Base-by-base conservation (phyloP, 2,888 invertebrate species). In the Cheilosia vernalis region DNA sequence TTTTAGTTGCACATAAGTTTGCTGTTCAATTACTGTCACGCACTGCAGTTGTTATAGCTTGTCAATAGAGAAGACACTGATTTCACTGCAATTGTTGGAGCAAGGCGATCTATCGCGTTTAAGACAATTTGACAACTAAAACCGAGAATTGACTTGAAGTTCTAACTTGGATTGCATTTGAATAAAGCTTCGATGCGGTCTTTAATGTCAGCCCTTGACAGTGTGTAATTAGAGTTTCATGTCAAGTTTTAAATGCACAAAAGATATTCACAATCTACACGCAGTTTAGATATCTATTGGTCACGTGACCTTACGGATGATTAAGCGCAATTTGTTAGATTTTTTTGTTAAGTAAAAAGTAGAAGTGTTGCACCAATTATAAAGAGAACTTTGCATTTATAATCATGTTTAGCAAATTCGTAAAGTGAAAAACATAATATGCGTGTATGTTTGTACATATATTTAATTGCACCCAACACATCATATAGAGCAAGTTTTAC, bases 291-390 rank as follows among this genome's bases (percentile, higher is more conserved):
- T 13, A 4, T 15, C 7, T 33, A 33, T 47, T 27, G 30, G 56
- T 81, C 64, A 58, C 63, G 64, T 64, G 47, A 13, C 60, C 27
- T 64, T 69, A 61, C 63, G 64, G 63, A 69, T 83, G 63, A 83
- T 47, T 58, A 13, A 73, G 30, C 30, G 17, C 17, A 56, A 10
- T 21, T 13, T 33, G 24, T 55, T n/a, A n/a, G n/a, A n/a, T n/a
- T n/a, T n/a, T n/a, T n/a, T n/a, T n/a, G n/a, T n/a, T n/a, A n/a
- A n/a, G n/a, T n/a, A n/a, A n/a, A n/a, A n/a, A n/a, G n/a, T n/a
- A n/a, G n/a, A n/a, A n/a, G n/a, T n/a, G n/a, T n/a, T n/a, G n/a
- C n/a, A n/a, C n/a, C n/a, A n/a, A n/a, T n/a, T n/a, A n/a, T n/a
- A n/a, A n/a, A n/a, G n/a, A n/a, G n/a, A n/a, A n/a, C n/a, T n/a